A percentile compares a stretch with the other conserved stretches of the same genome.
Evolutionary conservation across 2,113 vertebrate species (phyloP).

Genomic region (Myanophis thanlyinensis): DNA sequence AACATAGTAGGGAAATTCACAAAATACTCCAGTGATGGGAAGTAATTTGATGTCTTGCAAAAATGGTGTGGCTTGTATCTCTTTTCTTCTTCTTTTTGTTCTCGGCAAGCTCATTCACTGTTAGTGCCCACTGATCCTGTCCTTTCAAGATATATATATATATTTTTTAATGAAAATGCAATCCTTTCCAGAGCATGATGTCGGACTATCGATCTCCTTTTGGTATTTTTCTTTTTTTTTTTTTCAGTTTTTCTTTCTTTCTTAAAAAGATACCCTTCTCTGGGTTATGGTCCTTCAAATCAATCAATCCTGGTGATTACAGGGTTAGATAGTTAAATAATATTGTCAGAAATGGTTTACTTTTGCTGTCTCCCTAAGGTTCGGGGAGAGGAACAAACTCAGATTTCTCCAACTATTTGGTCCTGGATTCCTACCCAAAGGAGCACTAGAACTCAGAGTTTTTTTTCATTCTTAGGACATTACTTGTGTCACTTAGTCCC

Average conservation of each 20-base stretch:
- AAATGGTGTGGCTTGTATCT: neutral
- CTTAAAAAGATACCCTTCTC: neutral
- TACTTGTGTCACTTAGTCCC: neutral
- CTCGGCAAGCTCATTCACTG: neutral
- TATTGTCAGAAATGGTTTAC: neutral
- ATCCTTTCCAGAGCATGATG: neutral
- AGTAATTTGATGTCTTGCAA: conserved; percentile 23
- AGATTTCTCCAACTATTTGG: neutral
- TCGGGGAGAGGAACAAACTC: neutral
- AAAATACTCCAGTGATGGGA: conserved; percentile 48
- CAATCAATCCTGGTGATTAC: neutral
- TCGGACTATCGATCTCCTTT: neutral
- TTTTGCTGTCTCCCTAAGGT: neutral
- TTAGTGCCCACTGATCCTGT: neutral
- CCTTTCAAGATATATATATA: neutral
- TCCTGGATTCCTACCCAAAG: neutral
- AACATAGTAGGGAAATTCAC: conserved; percentile 58
- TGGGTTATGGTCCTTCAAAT: neutral
- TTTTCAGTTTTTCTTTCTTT: neutral
- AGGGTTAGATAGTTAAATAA: neutral
- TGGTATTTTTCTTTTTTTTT: neutral
- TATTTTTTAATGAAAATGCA: neutral
- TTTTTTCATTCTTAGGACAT: neutral
- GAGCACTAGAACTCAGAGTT: neutral
- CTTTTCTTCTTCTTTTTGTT: accelerated